Evolutionary conservation across 2,797 vertebrate species (phyloP).

Genomic region (Acanthurus tractus): DNA sequence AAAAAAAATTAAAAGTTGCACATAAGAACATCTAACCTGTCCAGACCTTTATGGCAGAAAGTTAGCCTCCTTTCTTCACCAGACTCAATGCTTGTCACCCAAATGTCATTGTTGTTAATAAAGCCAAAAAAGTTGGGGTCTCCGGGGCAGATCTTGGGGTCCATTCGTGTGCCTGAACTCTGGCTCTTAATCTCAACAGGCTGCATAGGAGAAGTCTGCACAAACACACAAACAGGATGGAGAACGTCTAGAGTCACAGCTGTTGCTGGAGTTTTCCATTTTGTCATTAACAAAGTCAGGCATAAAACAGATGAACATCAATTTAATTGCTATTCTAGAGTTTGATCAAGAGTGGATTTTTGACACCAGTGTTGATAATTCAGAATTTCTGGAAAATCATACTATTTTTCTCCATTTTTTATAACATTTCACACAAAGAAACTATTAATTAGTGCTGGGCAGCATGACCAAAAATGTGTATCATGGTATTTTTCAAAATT

Average conservation of each 20-base stretch:
- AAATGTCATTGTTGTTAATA: constrained; percentile 95
- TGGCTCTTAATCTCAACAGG: constrained; percentile 94
- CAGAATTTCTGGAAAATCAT: not conserved
- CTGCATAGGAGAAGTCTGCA: constrained; percentile 87
- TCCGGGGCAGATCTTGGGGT: constrained; percentile 94
- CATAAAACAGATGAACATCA: too few species aligned
- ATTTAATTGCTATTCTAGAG: not conserved
- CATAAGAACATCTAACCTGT: not conserved
- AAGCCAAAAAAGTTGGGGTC: constrained; percentile 94
- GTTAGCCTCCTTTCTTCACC: constrained; percentile 84
- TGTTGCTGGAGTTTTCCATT: not conserved
- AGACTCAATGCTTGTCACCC: constrained; percentile 92
- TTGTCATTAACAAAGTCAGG: not conserved
- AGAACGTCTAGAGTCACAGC: constrained; percentile 2
- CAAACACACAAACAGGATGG: constrained; percentile 19
- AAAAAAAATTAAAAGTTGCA: not conserved
- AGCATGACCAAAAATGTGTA: too few species aligned
- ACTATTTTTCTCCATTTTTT: not conserved
- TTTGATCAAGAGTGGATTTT: not conserved
- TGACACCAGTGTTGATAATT: not conserved
- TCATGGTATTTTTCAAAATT: too few species aligned
- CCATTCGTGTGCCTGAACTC: constrained; percentile 94
- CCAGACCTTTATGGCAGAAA: constrained; percentile 85
- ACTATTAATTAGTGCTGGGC: too few species aligned
- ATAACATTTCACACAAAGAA: too few species aligned